Percentiles rank a stretch among this genome's conserved stretches.
Conservation (phyloP, 2,797 vertebrate genomes). For the Okamejei kenojei region DNA sequence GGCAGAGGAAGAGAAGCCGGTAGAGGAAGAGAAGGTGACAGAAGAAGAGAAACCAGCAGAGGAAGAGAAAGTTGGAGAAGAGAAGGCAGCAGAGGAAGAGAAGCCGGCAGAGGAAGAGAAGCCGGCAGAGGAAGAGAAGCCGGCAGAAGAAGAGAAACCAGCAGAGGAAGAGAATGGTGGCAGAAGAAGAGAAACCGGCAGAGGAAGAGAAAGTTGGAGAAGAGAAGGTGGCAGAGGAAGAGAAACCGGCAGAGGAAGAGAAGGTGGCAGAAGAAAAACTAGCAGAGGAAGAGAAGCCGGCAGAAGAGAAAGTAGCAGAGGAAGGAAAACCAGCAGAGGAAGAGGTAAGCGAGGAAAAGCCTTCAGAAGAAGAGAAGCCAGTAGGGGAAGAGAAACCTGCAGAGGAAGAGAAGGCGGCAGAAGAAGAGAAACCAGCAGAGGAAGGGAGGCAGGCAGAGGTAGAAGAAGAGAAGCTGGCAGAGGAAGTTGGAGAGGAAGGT, state of each 20-base stretch:
- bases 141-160: neutral
- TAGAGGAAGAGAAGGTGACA: neutral
- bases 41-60: neutral
- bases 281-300: neutral
- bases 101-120: neutral
- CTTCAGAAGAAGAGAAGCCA: neutral
- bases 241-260: neutral
- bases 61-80: neutral
- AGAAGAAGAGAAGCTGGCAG: neutral
- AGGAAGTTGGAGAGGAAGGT: neutral
- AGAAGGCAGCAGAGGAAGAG: neutral
- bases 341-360: neutral
- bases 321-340: neutral
- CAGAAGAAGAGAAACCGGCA: neutral
- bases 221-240: neutral
- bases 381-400: neutral
- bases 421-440: neutral
- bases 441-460: neutral
- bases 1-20: neutral
- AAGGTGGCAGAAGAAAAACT: neutral
- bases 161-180: neutral
- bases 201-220: neutral
- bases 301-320: neutral
- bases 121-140: neutral
- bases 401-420: neutral